Percentiles rank a stretch among this genome's conserved stretches.
phyloP scores from a whole-genome alignment of 2,888 invertebrate species.

The Parthenolecanium corni region DNA sequence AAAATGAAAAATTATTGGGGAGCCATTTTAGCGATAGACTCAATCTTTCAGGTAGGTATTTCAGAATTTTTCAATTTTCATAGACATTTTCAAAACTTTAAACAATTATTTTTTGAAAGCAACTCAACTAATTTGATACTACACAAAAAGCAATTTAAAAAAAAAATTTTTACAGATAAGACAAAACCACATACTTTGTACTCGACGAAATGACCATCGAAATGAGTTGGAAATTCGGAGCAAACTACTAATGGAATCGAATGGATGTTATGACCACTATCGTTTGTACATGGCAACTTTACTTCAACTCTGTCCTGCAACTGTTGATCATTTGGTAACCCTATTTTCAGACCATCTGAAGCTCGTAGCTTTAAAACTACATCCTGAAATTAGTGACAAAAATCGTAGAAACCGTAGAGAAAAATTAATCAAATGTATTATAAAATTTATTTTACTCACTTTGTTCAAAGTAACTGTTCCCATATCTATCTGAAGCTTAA shows the following conservation, averaged over 20 bases:
- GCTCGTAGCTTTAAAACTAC: slow-evolving; percentile 3
- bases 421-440: not conserved
- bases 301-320: not conserved
- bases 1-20: no score
- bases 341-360: slow-evolving; percentile 18
- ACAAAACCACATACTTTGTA: slow-evolving; percentile 48
- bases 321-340: not conserved
- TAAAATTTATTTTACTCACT: slow-evolving; percentile 40
- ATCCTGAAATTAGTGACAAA: slow-evolving; percentile 2
- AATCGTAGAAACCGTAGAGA: not conserved
- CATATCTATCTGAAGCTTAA: slow-evolving; percentile 61
- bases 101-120: no score
- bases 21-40: no score
- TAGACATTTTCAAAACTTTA: no score
- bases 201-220: slow-evolving; percentile 53
- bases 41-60: no score
- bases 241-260: slow-evolving; percentile 49
- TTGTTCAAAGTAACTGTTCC: slow-evolving; percentile 63
- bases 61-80: no score
- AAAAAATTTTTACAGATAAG: no score
- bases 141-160: no score
- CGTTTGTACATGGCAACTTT: not conserved
- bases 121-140: no score
- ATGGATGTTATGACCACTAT: slow-evolving; percentile 39
- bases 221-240: slow-evolving; percentile 56